Conservation (phyloP, 1,140 invertebrate species). For the Cardiocondyla obscurior region DNA sequence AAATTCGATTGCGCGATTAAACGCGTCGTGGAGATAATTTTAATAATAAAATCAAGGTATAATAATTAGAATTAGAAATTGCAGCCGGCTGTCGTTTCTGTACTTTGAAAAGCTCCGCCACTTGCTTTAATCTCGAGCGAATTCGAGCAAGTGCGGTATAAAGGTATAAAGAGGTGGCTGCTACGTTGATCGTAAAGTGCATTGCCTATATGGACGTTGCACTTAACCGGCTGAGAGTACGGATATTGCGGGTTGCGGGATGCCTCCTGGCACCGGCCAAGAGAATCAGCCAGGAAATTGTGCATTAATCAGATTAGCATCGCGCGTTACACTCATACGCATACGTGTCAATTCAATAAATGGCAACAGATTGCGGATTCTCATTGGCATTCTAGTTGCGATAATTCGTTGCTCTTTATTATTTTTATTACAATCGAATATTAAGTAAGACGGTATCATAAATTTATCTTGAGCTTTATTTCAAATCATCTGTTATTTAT, state of each 20-base stretch:
- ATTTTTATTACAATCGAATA: background rate
- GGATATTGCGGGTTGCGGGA: conserved; percentile 65
- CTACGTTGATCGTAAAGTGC: conserved; percentile 18
- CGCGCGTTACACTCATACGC: background rate
- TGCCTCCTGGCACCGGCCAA: conserved; percentile 33
- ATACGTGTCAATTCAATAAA: background rate
- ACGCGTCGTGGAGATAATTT: no score
- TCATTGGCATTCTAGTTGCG: no score
- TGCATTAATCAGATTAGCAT: conserved; percentile 51
- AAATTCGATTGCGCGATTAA: no score
- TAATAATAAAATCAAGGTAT: background rate
- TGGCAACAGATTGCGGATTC: background rate
- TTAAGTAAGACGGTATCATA: background rate
- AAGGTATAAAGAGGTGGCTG: conserved; percentile 1
- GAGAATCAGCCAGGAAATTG: conserved; percentile 57
- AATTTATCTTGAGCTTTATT: background rate
- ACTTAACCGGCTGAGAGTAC: conserved; percentile 60
- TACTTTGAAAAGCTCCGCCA: background rate
- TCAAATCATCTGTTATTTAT: background rate
- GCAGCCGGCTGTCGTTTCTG: background rate
- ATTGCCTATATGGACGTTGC: conserved; percentile 37
- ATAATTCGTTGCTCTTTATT: background rate
- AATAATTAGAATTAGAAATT: no score
- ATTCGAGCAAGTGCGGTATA: conserved; percentile 3
- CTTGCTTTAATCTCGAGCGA: conserved; percentile 28